Conservation (phyloP, 1,140 invertebrate species). For the Oncopodura yosiiana region DNA sequence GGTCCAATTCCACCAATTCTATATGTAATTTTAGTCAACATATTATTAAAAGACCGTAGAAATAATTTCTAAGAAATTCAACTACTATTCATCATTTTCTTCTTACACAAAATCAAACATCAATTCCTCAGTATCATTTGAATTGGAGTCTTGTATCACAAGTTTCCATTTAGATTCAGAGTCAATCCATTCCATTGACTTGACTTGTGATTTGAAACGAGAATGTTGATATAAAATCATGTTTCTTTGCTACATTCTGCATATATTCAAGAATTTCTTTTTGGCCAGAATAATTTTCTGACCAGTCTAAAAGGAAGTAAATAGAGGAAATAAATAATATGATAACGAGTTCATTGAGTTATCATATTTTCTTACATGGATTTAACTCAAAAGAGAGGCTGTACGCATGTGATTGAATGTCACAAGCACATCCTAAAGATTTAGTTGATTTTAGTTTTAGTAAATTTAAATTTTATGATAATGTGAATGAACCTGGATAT, state of each 20-base stretch:
- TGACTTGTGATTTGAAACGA: constrained; percentile 15
- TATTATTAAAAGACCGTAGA: not conserved
- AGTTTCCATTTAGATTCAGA: constrained; percentile 15
- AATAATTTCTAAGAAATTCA: not conserved
- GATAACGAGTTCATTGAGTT: not conserved
- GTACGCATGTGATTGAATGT: constrained; percentile 21
- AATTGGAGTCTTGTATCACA: not conserved
- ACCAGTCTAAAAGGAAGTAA: constrained; percentile 17
- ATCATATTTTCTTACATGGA: constrained; percentile 16
- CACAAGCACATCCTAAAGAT: constrained; percentile 26
- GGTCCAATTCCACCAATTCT: constrained; percentile 21
- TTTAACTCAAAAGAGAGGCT: constrained; percentile 29
- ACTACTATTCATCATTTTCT: no score
- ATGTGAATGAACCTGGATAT: no score
- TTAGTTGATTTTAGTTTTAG: no score
- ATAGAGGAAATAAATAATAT: not conserved
- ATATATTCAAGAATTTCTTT: constrained; percentile 24
- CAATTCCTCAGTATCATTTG: not conserved
- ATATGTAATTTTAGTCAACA: not conserved
- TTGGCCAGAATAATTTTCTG: constrained; percentile 15
- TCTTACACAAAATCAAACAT: constrained; percentile 19
- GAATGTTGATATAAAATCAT: constrained; percentile 15
- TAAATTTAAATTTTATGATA: no score
- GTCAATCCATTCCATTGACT: constrained; percentile 15
- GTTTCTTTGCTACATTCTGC: constrained; percentile 8